A percentile compares a stretch with the other conserved stretches of the same genome.
Conservation (phyloP, 2,113 vertebrate genomes). For the Strix aluco region DNA sequence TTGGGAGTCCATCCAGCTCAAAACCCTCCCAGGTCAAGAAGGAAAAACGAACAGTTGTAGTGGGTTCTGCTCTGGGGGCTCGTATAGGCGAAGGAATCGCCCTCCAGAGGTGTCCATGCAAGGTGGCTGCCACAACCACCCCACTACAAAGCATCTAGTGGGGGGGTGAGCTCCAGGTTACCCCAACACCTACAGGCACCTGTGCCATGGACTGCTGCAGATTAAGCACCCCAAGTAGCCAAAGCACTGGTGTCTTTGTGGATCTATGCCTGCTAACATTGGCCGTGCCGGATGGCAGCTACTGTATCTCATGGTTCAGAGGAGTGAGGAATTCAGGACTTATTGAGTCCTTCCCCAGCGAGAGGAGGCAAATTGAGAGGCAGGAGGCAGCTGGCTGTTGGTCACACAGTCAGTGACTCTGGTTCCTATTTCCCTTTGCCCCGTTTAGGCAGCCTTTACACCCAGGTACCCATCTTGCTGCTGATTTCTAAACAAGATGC, state of each 20-base stretch:
- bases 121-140: background rate
- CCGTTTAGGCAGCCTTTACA: slow-evolving; percentile 41
- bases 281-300: background rate
- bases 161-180: background rate
- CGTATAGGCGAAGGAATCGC: fast-evolving
- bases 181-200: background rate
- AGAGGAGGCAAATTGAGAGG: background rate
- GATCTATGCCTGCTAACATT: fast-evolving
- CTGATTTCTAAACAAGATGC: slow-evolving; percentile 30
- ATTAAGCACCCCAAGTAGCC: background rate
- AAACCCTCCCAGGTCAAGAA: background rate
- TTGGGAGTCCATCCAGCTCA: background rate
- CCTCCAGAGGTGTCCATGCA: background rate
- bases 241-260: background rate
- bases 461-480: slow-evolving; percentile 59
- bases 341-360: fast-evolving
- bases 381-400: background rate
- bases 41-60: background rate
- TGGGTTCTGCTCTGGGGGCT: background rate
- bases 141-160: too few species aligned
- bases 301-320: background rate
- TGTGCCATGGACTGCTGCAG: background rate
- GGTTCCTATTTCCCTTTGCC: background rate
- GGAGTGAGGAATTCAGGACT: background rate
- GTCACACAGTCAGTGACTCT: background rate